phyloP scores from a whole-genome alignment of 2,113 vertebrate genomes.

The Lepisosteus oculatus region DNA sequence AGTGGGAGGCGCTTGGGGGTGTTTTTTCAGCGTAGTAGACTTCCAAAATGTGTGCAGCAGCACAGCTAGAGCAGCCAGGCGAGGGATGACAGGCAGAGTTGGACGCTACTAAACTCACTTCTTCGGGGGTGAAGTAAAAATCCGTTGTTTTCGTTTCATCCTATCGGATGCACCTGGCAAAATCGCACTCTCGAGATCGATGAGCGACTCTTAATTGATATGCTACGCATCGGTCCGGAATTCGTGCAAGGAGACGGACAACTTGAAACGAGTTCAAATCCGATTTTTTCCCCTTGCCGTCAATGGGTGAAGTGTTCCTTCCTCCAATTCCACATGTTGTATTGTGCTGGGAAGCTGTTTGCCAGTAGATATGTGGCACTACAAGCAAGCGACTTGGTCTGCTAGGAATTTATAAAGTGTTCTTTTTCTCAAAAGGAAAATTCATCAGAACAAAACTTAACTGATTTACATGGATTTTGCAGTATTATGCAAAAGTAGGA shows the following conservation, averaged over 20 bases:
- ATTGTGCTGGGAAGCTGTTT: conserved; percentile 28
- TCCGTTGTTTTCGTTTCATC: too few species aligned
- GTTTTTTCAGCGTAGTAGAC: background rate
- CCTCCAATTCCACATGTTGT: conserved; percentile 48
- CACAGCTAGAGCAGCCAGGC: conserved; percentile 40
- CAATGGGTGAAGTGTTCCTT: conserved; percentile 24
- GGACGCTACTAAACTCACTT: conserved; percentile 56
- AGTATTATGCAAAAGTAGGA: conserved; percentile 21
- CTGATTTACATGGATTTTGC: conserved; percentile 4
- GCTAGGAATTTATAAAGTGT: background rate
- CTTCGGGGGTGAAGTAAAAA: background rate
- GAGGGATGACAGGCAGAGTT: conserved; percentile 62
- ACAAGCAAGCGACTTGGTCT: conserved; percentile 14
- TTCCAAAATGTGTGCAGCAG: conserved; percentile 1
- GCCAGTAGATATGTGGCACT: conserved; percentile 39
- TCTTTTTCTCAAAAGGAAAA: background rate
- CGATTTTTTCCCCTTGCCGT: background rate
- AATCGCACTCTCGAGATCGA: too few species aligned
- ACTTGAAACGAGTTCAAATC: background rate
- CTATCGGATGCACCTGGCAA: too few species aligned
- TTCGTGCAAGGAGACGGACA: too few species aligned
- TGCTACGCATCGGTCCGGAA: too few species aligned
- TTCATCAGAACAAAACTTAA: background rate
- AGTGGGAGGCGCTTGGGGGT: background rate
- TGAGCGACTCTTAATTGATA: too few species aligned